Conservation (phyloP, 2,113 vertebrate species). For the Coturnix japonica region DNA sequence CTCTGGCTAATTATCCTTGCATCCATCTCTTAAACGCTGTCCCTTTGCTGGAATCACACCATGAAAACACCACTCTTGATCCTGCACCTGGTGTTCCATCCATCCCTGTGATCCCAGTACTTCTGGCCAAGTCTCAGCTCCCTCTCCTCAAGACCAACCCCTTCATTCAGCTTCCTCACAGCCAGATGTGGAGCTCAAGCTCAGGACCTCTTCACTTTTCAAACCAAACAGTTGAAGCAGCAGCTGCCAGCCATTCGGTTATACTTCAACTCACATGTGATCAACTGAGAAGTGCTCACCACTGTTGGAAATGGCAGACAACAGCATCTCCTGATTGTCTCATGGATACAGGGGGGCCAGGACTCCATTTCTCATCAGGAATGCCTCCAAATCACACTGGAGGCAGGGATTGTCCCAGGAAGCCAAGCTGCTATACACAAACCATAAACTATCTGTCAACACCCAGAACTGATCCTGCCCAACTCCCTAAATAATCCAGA, state of each 20-base stretch:
- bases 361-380: not conserved
- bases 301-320: not conserved
- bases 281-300: not conserved
- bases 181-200: conserved; percentile 26
- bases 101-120: not conserved
- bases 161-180: not conserved
- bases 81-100: conserved; percentile 45
- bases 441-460: conserved; percentile 8
- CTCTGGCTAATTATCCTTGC: conserved; percentile 29
- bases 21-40: conserved; percentile 27
- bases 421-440: conserved; percentile 1
- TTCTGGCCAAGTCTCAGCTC: conserved; percentile 1
- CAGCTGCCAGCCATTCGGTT: not conserved
- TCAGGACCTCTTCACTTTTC: not conserved
- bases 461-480: not conserved
- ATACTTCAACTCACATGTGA: not conserved
- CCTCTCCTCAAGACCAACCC: not conserved
- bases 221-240: not conserved
- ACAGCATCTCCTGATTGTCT: not conserved
- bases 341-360: not conserved
- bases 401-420: not conserved
- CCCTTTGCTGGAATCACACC: not conserved
- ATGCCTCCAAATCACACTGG: not conserved
- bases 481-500: not conserved
- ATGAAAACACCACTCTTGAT: not conserved